phyloP scores from a whole-genome alignment of 2,113 vertebrate species.

The Trachemys scripta region DNA sequence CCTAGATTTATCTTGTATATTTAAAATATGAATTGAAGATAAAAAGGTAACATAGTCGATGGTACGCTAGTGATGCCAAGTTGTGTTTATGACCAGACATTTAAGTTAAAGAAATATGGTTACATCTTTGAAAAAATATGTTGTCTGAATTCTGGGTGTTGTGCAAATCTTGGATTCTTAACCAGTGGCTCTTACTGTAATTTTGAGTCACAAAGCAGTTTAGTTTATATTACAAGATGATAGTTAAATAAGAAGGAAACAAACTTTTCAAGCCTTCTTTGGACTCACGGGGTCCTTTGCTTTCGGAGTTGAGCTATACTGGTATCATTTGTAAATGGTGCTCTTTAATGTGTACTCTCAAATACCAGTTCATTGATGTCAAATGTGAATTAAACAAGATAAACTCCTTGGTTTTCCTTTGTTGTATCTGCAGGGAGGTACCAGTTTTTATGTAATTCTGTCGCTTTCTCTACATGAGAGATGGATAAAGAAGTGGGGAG shows the following conservation, averaged over 20 bases:
- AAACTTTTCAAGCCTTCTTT: neutral
- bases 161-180: neutral
- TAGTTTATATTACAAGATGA: neutral
- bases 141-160: neutral
- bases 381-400: neutral
- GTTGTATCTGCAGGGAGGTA: neutral
- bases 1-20: neutral
- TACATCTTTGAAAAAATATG: neutral
- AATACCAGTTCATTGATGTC: neutral
- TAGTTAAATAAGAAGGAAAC: neutral
- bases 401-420: neutral
- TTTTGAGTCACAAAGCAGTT: neutral
- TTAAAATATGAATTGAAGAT: neutral
- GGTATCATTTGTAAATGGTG: neutral
- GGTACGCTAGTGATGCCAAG: neutral
- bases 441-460: neutral
- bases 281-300: fast-evolving
- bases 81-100: neutral
- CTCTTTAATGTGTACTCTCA: neutral
- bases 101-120: neutral
- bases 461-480: neutral
- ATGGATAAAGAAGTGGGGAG: neutral
- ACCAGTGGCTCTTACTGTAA: neutral
- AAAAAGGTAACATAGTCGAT: neutral
- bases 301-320: neutral